A percentile compares a stretch with the other conserved stretches of the same genome.
Evolutionary conservation across 2,888 invertebrate genomes (phyloP).

Genomic region (Aplocera efformata): DNA sequence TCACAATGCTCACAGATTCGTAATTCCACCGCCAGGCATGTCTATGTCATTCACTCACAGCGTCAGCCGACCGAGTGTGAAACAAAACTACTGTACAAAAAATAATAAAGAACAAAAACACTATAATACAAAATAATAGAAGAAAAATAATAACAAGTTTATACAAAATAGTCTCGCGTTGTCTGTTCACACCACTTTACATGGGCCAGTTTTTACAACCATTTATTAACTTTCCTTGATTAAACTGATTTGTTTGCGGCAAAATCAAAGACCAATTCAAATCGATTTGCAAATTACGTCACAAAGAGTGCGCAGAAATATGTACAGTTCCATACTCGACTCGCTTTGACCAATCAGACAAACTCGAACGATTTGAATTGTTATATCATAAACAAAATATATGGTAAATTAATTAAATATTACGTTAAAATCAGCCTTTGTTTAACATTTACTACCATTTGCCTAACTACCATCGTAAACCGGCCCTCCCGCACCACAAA

Average conservation of each 20-base stretch:
- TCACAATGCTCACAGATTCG: conserved; percentile 30
- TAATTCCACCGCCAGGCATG: conserved; percentile 19
- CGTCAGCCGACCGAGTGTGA: conserved; percentile 46
- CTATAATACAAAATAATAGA: conserved; percentile 62
- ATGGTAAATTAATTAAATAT: conserved; percentile 46
- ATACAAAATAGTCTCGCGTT: conserved; percentile 45
- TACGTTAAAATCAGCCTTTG: conserved; percentile 69
- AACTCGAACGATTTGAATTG: neutral
- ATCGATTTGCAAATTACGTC: neutral
- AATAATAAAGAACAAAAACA: conserved; percentile 53
- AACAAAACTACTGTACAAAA: conserved; percentile 69
- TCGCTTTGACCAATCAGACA: too few species aligned
- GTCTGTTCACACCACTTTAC: conserved; percentile 33
- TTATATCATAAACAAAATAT: conserved; percentile 29
- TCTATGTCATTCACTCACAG: conserved; percentile 11
- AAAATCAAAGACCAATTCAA: conserved; percentile 5
- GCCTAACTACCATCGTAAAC: conserved; percentile 41
- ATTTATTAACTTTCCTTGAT: conserved; percentile 13
- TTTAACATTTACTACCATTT: conserved; percentile 51
- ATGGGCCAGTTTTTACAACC: conserved; percentile 32
- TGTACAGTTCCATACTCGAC: too few species aligned
- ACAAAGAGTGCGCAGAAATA: too few species aligned
- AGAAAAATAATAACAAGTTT: conserved; percentile 48
- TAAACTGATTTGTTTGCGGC: conserved; percentile 8
- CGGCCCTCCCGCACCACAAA: conserved; percentile 27